Evolutionary conservation across 2,888 invertebrate genomes (phyloP).

Genomic region (Chymomyza amoena): DNA sequence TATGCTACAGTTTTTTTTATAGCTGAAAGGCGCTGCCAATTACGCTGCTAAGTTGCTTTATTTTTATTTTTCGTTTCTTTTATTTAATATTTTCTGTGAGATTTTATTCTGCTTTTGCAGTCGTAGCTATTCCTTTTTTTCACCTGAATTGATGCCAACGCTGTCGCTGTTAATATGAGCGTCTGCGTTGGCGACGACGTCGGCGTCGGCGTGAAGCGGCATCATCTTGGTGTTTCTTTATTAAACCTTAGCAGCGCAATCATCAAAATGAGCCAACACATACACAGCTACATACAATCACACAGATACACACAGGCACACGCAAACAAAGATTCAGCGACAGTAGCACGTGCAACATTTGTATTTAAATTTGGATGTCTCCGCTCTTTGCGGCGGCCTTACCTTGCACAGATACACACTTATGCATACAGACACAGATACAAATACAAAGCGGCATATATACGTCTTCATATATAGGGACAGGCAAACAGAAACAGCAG

Average conservation of each 20-base stretch:
- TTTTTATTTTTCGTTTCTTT: conserved; percentile 21
- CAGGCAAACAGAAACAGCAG: conserved; percentile 17
- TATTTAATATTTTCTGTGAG: not conserved
- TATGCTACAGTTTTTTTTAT: conserved; percentile 40
- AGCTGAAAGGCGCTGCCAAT: conserved; percentile 49
- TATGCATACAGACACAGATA: not conserved
- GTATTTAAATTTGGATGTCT: conserved; percentile 71
- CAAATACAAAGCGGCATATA: not conserved
- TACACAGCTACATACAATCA: not conserved
- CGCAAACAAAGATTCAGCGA: conserved; percentile 35
- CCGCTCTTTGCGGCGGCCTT: conserved; percentile 28
- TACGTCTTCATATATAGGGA: not conserved
- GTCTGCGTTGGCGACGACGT: not conserved
- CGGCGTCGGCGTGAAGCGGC: conserved; percentile 21
- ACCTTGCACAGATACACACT: conserved; percentile 33
- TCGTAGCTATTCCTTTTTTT: not conserved
- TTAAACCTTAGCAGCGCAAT: conserved; percentile 67
- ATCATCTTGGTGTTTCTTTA: conserved; percentile 62
- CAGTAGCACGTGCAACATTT: conserved; percentile 65
- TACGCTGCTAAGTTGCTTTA: conserved; percentile 64
- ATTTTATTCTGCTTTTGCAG: not conserved
- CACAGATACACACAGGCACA: not conserved
- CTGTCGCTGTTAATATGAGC: conserved; percentile 24
- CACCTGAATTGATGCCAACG: conserved; percentile 42
- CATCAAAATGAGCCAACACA: conserved; percentile 60